Conservation (phyloP, 2,888 invertebrate species). For the Augochlorella aurata region DNA sequence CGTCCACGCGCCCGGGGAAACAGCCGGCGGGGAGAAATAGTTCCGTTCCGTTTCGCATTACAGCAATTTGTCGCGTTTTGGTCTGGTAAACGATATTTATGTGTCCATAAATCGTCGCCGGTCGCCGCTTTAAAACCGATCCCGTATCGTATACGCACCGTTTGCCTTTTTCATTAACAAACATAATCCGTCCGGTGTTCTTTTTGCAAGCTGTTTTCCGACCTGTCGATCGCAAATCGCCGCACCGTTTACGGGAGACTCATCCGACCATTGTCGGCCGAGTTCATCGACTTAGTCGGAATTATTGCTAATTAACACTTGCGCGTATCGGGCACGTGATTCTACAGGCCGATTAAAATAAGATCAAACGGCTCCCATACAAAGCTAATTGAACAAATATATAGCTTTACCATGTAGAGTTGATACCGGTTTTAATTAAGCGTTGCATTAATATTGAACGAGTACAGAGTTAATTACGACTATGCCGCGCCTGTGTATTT, state of each 20-base stretch:
- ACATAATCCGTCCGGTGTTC: conserved; percentile 1
- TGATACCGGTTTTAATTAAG: neutral
- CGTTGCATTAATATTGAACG: neutral
- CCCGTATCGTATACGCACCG: neutral
- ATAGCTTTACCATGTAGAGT: neutral
- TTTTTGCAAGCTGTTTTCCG: neutral
- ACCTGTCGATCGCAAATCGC: neutral
- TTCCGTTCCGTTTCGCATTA: conserved; percentile 22
- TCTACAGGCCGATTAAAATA: neutral
- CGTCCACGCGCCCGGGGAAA: neutral
- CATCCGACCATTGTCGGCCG: neutral
- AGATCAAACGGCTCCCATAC: neutral
- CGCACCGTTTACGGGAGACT: neutral
- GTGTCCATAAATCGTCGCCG: conserved; percentile 21
- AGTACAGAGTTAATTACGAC: neutral
- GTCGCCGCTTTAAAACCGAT: neutral
- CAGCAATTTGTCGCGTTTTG: conserved; percentile 33
- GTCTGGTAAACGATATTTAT: conserved; percentile 38
- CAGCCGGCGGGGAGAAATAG: neutral
- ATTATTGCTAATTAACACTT: neutral
- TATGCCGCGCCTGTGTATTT: neutral
- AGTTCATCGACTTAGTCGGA: neutral
- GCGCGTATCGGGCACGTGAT: neutral
- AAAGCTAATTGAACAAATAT: neutral
- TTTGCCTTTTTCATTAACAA: conserved; percentile 14